Evolutionary conservation across 2,113 vertebrate genomes (phyloP).

Genomic region (Engystomops pustulosus): DNA sequence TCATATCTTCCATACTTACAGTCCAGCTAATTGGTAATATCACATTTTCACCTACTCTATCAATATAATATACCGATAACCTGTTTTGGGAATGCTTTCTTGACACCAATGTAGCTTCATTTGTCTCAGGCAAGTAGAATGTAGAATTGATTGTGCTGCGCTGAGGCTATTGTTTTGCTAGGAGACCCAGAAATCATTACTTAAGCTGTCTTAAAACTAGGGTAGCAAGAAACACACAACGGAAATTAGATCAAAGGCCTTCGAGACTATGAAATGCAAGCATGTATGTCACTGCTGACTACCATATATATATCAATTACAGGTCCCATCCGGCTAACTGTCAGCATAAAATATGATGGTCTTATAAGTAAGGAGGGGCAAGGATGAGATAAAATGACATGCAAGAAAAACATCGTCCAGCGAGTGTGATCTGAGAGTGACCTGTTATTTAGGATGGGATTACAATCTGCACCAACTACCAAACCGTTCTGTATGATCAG

Average conservation of each 20-base stretch:
- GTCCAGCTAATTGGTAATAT: background rate
- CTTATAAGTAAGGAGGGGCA: background rate
- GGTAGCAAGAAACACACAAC: background rate
- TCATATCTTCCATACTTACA: background rate
- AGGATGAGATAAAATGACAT: no score
- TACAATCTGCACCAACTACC: no score
- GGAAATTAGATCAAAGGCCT: background rate
- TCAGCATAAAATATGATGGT: background rate
- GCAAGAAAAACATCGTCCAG: background rate
- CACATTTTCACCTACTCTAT: background rate
- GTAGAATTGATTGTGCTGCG: background rate
- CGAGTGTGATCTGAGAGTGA: no score
- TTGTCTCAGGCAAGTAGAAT: background rate
- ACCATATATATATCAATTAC: background rate
- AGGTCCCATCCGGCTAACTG: background rate
- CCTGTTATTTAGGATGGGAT: background rate
- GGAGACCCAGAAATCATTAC: slow-evolving; percentile 10
- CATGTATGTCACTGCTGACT: background rate
- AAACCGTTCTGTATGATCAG: no score
- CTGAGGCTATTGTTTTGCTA: background rate
- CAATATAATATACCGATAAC: background rate
- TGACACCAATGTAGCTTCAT: background rate
- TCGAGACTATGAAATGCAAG: background rate
- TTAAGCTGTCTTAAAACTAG: slow-evolving; percentile 32
- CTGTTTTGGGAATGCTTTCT: background rate